A percentile compares a stretch with the other conserved stretches of the same genome.
phyloP scores from a whole-genome alignment of 2,797 vertebrate genomes.

The Gallirallus australis region DNA sequence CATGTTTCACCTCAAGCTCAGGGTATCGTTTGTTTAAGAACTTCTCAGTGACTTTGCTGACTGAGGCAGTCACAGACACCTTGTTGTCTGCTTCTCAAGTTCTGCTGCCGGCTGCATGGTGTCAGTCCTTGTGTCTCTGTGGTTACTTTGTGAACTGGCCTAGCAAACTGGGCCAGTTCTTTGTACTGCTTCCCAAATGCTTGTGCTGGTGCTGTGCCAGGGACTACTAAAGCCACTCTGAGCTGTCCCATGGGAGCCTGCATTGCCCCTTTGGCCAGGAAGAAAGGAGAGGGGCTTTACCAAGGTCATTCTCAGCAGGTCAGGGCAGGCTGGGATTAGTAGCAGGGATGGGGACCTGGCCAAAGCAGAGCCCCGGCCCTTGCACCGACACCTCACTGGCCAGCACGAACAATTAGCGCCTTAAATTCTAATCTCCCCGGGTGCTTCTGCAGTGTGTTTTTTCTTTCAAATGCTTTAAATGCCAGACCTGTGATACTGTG shows the following conservation, averaged over 20 bases:
- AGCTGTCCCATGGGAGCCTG: neutral
- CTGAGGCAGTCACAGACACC: neutral
- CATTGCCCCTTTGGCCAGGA: fast-evolving
- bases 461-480: constrained; percentile 43
- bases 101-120: neutral
- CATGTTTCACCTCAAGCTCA: neutral
- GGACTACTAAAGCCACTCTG: fast-evolving
- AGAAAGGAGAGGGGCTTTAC: neutral
- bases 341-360: fast-evolving
- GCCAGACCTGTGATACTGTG: neutral
- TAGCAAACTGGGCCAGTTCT: neutral
- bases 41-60: neutral
- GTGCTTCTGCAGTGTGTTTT: neutral
- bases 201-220: neutral
- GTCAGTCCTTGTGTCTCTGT: neutral
- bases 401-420: neutral
- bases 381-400: neutral
- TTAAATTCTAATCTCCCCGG: neutral
- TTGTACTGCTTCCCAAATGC: neutral
- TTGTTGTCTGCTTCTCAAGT: fast-evolving
- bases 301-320: neutral
- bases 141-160: neutral
- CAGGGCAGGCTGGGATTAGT: neutral
- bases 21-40: fast-evolving
- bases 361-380: too few relatives aligned